Percentiles rank a stretch among this genome's conserved stretches.
These are phyloP conservation scores for Callopanchax toddi DNA, from an alignment of 2,113 vertebrate species.

Conservation along the genomic window DNA sequence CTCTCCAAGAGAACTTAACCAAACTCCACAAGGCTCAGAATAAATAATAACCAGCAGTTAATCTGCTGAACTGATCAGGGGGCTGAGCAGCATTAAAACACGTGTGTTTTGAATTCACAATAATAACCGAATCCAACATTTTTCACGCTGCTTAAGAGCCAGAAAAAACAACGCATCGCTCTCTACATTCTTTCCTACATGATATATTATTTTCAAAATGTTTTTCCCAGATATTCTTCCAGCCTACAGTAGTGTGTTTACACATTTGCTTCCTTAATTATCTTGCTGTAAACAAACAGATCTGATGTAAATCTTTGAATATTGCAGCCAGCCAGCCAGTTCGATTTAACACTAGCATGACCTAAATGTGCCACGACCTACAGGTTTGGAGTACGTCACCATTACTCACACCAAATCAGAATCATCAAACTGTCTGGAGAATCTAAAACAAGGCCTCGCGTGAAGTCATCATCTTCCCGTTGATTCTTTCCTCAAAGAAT, in stretches of 20 bases:
- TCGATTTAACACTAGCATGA: slow-evolving; percentile 49
- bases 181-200: not conserved
- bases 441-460: no score
- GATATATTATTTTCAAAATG: not conserved
- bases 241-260: slow-evolving; percentile 18
- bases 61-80: slow-evolving; percentile 5
- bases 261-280: slow-evolving; percentile 52
- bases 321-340: no score
- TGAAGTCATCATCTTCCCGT: not conserved
- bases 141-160: not conserved
- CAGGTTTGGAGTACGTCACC: no score
- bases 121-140: not conserved
- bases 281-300: slow-evolving; percentile 31
- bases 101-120: slow-evolving; percentile 5
- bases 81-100: no score
- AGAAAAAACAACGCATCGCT: not conserved
- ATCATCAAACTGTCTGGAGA: no score
- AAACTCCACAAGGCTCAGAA: slow-evolving; percentile 15
- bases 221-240: slow-evolving; percentile 24
- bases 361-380: slow-evolving; percentile 40
- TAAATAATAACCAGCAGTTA: not conserved
- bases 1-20: not conserved
- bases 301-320: slow-evolving; percentile 41
- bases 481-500: slow-evolving; percentile 28
- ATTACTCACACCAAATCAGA: no score